phyloP scores from a whole-genome alignment of 2,113 vertebrate species.

The Triplophysa dalaica region DNA sequence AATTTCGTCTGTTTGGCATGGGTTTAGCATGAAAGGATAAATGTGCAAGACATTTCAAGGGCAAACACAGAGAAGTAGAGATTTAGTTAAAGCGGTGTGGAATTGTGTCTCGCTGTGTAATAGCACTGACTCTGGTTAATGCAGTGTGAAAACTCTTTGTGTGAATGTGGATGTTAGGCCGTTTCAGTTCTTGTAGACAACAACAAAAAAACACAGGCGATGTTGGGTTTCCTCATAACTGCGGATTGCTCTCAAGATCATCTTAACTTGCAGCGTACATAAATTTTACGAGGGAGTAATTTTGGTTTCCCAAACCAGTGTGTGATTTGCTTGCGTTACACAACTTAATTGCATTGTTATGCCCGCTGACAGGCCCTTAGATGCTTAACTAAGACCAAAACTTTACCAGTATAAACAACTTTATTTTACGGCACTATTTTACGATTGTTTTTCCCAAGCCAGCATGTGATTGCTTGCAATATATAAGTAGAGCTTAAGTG shows the following conservation, averaged over 20 bases:
- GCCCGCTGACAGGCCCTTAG: not conserved
- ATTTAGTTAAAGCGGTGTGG: conserved; percentile 5
- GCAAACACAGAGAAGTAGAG: not conserved
- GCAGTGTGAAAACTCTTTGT: conserved; percentile 12
- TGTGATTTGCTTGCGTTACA: not conserved
- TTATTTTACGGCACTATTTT: no score
- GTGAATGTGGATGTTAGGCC: not conserved
- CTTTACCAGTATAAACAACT: not conserved
- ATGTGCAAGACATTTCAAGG: conserved; percentile 46
- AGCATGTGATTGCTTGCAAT: not conserved
- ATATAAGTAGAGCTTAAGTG: not conserved
- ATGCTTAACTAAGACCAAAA: not conserved
- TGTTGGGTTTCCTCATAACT: no score
- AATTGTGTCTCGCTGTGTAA: conserved; percentile 17
- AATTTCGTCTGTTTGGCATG: conserved; percentile 44
- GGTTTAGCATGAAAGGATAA: conserved; percentile 3
- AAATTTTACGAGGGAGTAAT: conserved; percentile 7
- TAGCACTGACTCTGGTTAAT: not conserved
- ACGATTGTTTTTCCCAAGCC: not conserved
- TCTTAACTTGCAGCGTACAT: no score
- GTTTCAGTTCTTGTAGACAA: not conserved
- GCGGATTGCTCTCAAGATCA: no score
- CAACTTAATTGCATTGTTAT: not conserved
- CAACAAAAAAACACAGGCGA: no score
- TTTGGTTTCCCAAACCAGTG: not conserved